Conservation (phyloP, 2,113 vertebrate genomes). For the Galbula dea region DNA sequence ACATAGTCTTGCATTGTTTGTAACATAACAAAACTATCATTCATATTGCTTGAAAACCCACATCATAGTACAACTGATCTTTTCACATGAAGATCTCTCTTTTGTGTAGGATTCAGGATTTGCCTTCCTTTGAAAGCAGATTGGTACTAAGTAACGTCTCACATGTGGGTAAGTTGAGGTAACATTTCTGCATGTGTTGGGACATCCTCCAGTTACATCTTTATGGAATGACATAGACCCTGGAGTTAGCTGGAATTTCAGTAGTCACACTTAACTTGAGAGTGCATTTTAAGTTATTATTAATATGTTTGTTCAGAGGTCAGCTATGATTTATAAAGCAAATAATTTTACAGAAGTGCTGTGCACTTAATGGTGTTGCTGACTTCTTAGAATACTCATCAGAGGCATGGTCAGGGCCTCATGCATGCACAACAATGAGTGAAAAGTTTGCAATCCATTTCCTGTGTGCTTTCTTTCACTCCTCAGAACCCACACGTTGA, state of each 20-base stretch:
- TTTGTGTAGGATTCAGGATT: not conserved
- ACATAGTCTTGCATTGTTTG: not conserved
- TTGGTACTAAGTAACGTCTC: not conserved
- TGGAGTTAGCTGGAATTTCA: not conserved
- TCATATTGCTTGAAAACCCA: not conserved
- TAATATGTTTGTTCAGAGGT: not conserved
- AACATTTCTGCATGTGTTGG: not conserved
- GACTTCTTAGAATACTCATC: not conserved
- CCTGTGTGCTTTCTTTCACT: not conserved
- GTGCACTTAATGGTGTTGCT: not conserved
- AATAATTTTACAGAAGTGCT: not conserved
- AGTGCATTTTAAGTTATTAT: not conserved
- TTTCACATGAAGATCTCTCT: not conserved
- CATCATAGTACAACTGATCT: not conserved
- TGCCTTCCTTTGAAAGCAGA: not conserved
- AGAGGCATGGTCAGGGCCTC: not conserved
- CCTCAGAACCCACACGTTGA: not conserved
- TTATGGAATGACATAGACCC: not conserved
- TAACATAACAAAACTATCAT: not conserved
- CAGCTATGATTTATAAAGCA: not conserved
- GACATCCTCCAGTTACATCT: not conserved
- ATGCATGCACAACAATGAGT: fast-evolving
- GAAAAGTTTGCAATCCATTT: not conserved
- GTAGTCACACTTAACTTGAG: not conserved
- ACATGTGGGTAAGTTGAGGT: not conserved